Base-by-base conservation (phyloP, 1,140 invertebrate species). In the Bombus haemorrhoidalis region DNA sequence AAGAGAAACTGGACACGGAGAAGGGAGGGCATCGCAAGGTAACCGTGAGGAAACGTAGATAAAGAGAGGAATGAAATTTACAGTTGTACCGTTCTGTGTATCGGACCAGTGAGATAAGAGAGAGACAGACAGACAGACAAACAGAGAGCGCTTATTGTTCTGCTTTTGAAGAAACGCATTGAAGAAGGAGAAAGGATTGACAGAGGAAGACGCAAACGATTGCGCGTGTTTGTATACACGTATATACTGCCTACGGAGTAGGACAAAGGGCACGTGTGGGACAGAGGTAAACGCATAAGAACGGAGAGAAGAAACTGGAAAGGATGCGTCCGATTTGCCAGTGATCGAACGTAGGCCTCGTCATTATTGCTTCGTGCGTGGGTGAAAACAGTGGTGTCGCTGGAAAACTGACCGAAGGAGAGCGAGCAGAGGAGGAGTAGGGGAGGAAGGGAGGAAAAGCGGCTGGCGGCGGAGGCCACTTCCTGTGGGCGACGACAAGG, bases 281-380 rank as follows among this genome's bases (percentile, higher is more conserved):
- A 81, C n/a, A 81, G 68, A 69, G 62, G 53, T 25, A 22, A 68
- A 47, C 5, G 4, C 10, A 18, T 13, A 41, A 81, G 74, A 57
- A 84, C 43, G 69, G 32, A 59, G 62, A 81, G 71, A 68, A 86
- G 76, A 73, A 81, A 81, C 43, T 62, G 79, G 62, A 75, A 81
- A 86, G 73, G 81, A 84, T 81, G 77, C 78, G 87, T 37, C 66
- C 73, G 78, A 88, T 83, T 89, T 72, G 76, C 12, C 41, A n/a
- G 68, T 87, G 89, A 89, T 90, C 85, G 89, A 89, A 87, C 66
- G 80, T 79, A 81, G 76, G 37, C 68, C 85, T 83, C 71, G 75
- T 32, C 72, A 72, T 88, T 76, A 80, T 74, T 85, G 75, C 72
- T 87, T 37, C 68, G 39, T 87, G 74, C 66, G 86, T 85, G 82